Evolutionary conservation across 1,140 invertebrate genomes (phyloP).

Genomic region (Plectrocnemia conspersa): DNA sequence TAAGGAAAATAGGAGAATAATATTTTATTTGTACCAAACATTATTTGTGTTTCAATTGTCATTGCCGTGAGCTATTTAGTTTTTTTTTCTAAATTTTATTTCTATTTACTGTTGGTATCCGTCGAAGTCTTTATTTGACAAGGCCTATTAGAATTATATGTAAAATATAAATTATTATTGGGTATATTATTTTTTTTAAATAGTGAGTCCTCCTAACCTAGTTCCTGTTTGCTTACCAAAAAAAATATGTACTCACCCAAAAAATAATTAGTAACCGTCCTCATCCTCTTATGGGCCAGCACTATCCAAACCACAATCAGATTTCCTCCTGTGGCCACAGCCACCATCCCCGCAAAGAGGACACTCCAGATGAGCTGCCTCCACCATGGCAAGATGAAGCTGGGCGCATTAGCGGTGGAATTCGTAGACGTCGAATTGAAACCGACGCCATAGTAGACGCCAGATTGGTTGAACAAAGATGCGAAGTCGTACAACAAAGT

Average conservation of each 20-base stretch:
- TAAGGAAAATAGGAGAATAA: too few species aligned
- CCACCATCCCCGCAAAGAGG: slow-evolving; percentile 81
- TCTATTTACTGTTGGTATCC: too few species aligned
- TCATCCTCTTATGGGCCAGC: slow-evolving; percentile 84
- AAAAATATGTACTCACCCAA: slow-evolving; percentile 53
- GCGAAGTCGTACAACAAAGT: slow-evolving; percentile 17
- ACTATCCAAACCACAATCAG: slow-evolving; percentile 95
- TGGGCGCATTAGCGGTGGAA: slow-evolving; percentile 9
- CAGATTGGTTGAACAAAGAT: slow-evolving; percentile 22
- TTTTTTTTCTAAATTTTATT: too few species aligned
- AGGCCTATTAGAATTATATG: too few species aligned
- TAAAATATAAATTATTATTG: too few species aligned
- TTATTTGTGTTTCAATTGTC: too few species aligned
- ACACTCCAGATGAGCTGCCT: slow-evolving; percentile 79
- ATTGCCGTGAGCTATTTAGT: too few species aligned
- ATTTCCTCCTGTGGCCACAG: slow-evolving; percentile 88
- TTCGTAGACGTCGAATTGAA: slow-evolving; percentile 1
- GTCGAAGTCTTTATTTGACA: too few species aligned
- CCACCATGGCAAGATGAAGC: slow-evolving; percentile 78
- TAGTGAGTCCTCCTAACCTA: too few species aligned
- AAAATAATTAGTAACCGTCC: slow-evolving; percentile 95
- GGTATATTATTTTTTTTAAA: too few species aligned
- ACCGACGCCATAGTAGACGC: neutral
- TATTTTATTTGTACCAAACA: too few species aligned
- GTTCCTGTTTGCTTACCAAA: too few species aligned